Evolutionary conservation across 92 coral and sea anemone genomes (phyloP), one percentile per base, ranked within the genome.

Genomic region (Nematostella vectensis): DNA sequence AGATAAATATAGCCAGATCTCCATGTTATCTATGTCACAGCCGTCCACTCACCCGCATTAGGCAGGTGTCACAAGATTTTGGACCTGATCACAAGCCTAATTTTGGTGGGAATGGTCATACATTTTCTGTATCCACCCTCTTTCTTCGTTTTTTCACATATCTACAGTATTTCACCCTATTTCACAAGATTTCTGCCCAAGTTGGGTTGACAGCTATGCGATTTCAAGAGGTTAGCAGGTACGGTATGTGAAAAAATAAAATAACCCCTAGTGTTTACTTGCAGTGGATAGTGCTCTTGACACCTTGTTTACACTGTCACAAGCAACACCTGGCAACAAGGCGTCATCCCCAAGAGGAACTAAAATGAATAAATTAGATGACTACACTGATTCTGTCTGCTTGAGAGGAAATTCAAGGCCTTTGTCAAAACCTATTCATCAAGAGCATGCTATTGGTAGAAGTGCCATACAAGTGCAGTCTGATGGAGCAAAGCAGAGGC

Each of bases 231-330:
- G n/a, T n/a, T n/a, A n/a, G n/a, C n/a, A n/a, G n/a, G n/a, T n/a
- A n/a, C n/a, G n/a, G n/a, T n/a, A n/a, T n/a, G n/a, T n/a, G n/a
- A n/a, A n/a, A n/a, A n/a, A n/a, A n/a, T n/a, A n/a, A n/a, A n/a
- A n/a, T n/a, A n/a, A n/a, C n/a, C n/a, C n/a, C n/a, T 10, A 1
- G 57, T 63, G 21, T 37, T 47, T 47, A 40, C 28, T 66, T 74
- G 3, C 50, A 91, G 98, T 71, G 40, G 81, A 86, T 27, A 82
- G 78, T 53, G 84, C 98, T 19, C 56, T 86, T 47, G 91, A 74
- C 27, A 63, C 50, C 24, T 42, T 58, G 33, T 49, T 39, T n/a
- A 50, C 65, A 3, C 21, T 58, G 17, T 17, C 59, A n/a, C 22
- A 66, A 44, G 15, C 8, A 33, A 33, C 15, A 6, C 53, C 53